A percentile compares a stretch with the other conserved stretches of the same genome.
Evolutionary conservation across 2,113 vertebrate genomes (phyloP).

Genomic region (Sphyrna mokarran): DNA sequence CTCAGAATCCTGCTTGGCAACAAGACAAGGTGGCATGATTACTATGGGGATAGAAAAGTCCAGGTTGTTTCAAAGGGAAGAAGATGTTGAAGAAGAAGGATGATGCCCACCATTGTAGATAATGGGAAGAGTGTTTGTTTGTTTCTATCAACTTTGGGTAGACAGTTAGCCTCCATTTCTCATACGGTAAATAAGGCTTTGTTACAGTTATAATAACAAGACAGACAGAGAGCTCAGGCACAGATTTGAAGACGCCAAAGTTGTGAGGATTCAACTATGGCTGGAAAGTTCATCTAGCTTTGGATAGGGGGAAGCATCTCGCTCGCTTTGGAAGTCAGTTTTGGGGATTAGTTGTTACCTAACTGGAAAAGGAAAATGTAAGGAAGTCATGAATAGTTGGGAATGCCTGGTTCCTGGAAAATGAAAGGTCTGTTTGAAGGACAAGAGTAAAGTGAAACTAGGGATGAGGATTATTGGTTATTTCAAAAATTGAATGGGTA

Average conservation of each 20-base stretch:
- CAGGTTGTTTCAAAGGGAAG: too few relatives aligned
- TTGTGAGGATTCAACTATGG: neutral
- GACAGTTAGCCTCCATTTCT: neutral
- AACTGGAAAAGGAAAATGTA: neutral
- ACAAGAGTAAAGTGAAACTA: neutral
- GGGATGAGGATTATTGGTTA: neutral
- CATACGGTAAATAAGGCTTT: neutral
- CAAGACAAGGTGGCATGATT: too few relatives aligned
- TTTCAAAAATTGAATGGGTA: neutral
- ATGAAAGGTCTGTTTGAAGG: neutral
- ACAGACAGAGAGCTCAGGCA: neutral
- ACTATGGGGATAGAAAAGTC: too few relatives aligned
- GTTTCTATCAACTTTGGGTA: too few relatives aligned
- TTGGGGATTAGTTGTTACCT: neutral
- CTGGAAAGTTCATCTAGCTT: neutral
- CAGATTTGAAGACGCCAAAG: neutral
- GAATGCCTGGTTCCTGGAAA: neutral
- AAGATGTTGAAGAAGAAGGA: too few relatives aligned
- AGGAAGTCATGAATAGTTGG: neutral
- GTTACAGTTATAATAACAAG: neutral
- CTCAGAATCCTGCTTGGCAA: too few relatives aligned
- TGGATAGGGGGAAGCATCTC: neutral
- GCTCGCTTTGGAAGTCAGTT: neutral
- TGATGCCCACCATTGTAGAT: too few relatives aligned
- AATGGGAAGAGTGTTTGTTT: too few relatives aligned